phyloP scores from a whole-genome alignment of 2,113 vertebrate species.

The Urocynchramus pylzowi region DNA sequence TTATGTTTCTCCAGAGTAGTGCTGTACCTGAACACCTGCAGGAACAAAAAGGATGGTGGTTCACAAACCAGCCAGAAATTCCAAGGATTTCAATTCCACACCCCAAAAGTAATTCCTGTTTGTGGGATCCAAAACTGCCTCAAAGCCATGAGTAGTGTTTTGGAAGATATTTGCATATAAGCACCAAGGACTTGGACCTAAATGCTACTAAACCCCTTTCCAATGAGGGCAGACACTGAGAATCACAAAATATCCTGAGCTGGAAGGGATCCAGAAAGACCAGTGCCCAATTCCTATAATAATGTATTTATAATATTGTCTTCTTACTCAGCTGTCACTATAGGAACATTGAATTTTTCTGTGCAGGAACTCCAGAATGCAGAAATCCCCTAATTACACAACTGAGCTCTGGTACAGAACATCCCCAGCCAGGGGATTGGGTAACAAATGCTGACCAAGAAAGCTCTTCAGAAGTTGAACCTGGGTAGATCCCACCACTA shows the following conservation, averaged over 20 bases:
- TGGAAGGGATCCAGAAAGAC: background rate
- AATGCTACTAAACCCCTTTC: background rate
- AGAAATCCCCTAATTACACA: background rate
- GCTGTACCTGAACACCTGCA: slow-evolving; percentile 92
- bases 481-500: background rate
- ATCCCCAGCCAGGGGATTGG: background rate
- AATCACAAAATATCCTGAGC: background rate
- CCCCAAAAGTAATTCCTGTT: background rate
- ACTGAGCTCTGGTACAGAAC: background rate
- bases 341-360: background rate
- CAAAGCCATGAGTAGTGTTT: fast-evolving
- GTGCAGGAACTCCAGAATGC: background rate
- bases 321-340: background rate
- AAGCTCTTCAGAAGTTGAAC: background rate
- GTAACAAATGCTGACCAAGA: background rate
- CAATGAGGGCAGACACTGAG: background rate
- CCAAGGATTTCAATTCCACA: background rate
- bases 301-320: background rate
- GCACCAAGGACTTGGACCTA: background rate
- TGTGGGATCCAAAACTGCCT: background rate
- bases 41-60: background rate
- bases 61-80: background rate
- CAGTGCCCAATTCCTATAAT: background rate
- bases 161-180: background rate
- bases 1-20: slow-evolving; percentile 92